Base-by-base conservation (phyloP, 2,113 vertebrate species). In the Paramisgurnus dabryanus region DNA sequence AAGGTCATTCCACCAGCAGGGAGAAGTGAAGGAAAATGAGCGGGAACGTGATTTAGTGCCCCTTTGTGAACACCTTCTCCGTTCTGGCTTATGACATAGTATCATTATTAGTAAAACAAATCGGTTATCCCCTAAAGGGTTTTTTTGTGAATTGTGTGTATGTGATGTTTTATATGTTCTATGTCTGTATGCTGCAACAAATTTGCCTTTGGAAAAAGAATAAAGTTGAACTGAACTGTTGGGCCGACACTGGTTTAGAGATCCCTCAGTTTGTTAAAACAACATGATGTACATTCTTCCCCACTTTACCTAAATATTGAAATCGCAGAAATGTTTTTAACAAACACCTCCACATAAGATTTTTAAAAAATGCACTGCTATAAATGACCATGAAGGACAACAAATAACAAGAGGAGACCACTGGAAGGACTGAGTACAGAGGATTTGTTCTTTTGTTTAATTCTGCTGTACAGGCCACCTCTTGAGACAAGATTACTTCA, bases 261-360 rank as follows among this genome's bases (percentile, higher is more conserved):
- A 73, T 73, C 3, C 0, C 17, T 72, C 34, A 22, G 70, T 13
- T 1, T 13, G 17, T 73, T 13, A 13, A n/a, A 34, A 39, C 61
- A 0, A 22, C n/a, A 34, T 1, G 15, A 72, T 47, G 17, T 53
- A 50, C 69, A 41, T 12, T 60, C 41, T 39, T 63, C 9, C 34
- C 27, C 66, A 67, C 55, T 17, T 43, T 39, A 69, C 53, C 17
- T 61, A 27, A 71, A 60, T 71, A 43, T 6, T 73, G n/a, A 4
- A 45, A 27, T 58, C 9, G 4, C 10, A 73, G 5, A 73, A 73
- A 73, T 43, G 11, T 13, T 27, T 41, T 57, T 15, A 63, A 77
- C 58, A 50, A 84, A 84, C 61, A 80, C 68, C 61, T 80, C 12
- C 7, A 39, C 60, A 76, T 68, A 41, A 40, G 72, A 76, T 12